Percentiles rank a stretch among this genome's conserved stretches.
These are phyloP conservation scores for Lagria hirta DNA, from an alignment of 2,888 invertebrate genomes.

Conservation along the genomic window DNA sequence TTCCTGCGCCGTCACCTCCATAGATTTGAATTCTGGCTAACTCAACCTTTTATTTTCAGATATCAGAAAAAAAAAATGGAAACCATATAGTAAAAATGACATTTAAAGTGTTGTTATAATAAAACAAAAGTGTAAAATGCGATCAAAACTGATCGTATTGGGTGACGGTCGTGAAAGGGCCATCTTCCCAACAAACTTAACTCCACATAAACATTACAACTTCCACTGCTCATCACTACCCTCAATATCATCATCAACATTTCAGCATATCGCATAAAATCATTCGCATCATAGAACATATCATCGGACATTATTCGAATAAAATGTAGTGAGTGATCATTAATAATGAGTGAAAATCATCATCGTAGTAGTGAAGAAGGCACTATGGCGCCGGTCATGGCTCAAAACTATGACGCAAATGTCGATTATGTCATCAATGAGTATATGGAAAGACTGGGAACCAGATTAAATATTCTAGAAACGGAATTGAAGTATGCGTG, in stretches of 20 bases:
- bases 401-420: constrained; percentile 50
- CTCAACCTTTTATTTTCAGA: too few species aligned
- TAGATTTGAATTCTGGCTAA: too few species aligned
- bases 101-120: constrained; percentile 5
- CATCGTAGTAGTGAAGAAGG: constrained; percentile 42
- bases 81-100: constrained; percentile 22
- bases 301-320: constrained; percentile 27
- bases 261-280: constrained; percentile 37
- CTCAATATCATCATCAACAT: constrained; percentile 8
- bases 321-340: constrained; percentile 28
- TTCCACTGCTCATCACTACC: neutral
- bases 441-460: constrained; percentile 88
- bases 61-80: too few species aligned
- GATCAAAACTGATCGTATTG: constrained; percentile 33
- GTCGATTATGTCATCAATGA: constrained; percentile 82
- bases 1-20: too few species aligned
- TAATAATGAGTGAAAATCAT: constrained; percentile 42
- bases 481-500: constrained; percentile 91
- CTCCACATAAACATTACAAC: constrained; percentile 12
- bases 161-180: constrained; percentile 48
- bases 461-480: constrained; percentile 82
- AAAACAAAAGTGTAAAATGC: constrained; percentile 27
- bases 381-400: constrained; percentile 46
- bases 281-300: constrained; percentile 28
- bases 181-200: constrained; percentile 40